Percentiles rank a stretch among this genome's conserved stretches.
Evolutionary conservation across 2,113 vertebrate species (phyloP).

Genomic region (Salminus brasiliensis): DNA sequence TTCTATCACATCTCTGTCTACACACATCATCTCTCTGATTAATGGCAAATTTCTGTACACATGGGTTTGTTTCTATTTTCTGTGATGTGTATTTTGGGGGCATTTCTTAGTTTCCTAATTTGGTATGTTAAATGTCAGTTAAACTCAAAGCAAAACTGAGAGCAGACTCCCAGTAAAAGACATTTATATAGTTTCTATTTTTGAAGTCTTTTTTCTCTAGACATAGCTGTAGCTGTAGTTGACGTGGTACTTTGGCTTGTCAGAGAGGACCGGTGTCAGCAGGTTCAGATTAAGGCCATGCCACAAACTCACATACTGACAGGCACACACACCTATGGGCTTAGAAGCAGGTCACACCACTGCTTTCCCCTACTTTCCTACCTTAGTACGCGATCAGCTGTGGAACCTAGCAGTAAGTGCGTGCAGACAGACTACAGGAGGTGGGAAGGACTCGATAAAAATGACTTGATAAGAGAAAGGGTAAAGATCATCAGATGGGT

Average conservation of each 20-base stretch:
- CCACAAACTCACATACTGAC: background rate
- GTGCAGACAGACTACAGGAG: background rate
- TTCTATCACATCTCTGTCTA: no score
- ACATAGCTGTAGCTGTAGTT: no score
- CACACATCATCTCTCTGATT: no score
- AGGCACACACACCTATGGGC: background rate
- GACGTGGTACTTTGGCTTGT: background rate
- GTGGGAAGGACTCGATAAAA: background rate
- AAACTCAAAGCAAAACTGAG: constrained; percentile 13
- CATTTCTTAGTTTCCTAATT: background rate
- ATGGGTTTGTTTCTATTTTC: background rate
- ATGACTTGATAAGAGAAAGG: background rate
- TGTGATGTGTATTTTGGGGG: background rate
- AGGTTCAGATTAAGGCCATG: constrained; percentile 6
- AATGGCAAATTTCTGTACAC: background rate
- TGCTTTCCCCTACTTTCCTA: background rate
- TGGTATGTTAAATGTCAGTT: constrained; percentile 2
- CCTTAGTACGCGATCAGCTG: no score
- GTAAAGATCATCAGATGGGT: background rate
- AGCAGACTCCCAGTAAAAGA: background rate
- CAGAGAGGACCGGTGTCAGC: background rate
- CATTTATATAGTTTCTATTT: background rate
- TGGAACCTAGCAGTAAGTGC: no score
- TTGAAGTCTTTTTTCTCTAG: background rate
- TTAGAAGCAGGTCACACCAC: constrained; percentile 8